Conservation (phyloP, 2,113 vertebrate genomes). For the Heterotis niloticus region DNA sequence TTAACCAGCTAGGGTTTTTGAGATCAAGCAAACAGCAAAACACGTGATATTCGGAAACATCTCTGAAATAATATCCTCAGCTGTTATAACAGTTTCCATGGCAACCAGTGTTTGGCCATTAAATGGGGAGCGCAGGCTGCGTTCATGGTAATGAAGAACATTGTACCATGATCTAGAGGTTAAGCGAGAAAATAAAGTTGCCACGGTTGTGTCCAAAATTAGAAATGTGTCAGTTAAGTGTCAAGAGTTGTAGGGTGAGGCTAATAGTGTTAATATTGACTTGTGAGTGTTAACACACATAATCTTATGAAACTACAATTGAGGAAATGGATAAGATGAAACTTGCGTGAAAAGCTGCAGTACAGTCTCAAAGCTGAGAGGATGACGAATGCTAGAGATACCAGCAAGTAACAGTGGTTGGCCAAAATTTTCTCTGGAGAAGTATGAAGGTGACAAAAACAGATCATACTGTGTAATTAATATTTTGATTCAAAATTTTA, state of each 20-base stretch:
- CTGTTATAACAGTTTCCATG: constrained; percentile 12
- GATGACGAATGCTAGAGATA: too few species aligned
- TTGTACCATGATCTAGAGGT: constrained; percentile 15
- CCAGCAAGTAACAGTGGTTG: too few species aligned
- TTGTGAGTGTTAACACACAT: not conserved
- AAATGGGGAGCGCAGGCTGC: not conserved
- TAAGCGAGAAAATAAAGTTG: constrained; percentile 9
- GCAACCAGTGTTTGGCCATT: constrained; percentile 14
- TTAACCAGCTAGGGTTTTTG: too few species aligned
- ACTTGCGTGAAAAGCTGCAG: too few species aligned
- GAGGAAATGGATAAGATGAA: too few species aligned
- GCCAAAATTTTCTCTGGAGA: too few species aligned
- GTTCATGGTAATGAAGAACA: not conserved
- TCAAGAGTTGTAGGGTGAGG: not conserved
- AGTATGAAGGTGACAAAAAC: too few species aligned
- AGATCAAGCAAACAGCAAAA: too few species aligned
- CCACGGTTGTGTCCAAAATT: not conserved
- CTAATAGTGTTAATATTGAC: not conserved
- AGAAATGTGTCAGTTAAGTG: not conserved
- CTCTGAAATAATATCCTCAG: not conserved
- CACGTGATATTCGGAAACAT: too few species aligned
- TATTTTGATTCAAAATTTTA: not conserved
- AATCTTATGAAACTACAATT: not conserved
- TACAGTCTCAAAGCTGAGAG: too few species aligned
- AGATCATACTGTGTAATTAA: too few species aligned